Evolutionary conservation across 2,888 invertebrate species (phyloP), one percentile per base, ranked within the genome.

Genomic region (Oeneis ivallda): DNA sequence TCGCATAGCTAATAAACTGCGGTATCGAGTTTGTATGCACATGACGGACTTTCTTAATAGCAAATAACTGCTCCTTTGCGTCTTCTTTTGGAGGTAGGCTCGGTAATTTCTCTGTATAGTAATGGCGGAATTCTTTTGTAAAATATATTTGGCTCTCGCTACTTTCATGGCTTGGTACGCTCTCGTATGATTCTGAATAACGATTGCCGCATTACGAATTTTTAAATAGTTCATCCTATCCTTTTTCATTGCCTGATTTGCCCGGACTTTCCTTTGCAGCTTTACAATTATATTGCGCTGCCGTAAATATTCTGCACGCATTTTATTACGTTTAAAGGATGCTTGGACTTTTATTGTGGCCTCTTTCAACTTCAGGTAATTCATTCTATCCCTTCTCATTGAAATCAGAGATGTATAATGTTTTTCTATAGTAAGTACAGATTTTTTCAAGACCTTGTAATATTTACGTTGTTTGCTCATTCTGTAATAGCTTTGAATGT

Each of bases 211-310:
- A 9, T 83, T 77, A 64, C 85, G 90, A 13, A 87, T 70, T 34
- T 76, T 68, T 1, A 89, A 63, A 72, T 85, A 94, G 1, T 79
- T 64, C 2, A 75, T 64, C 59, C 89, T 87, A 17, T 85, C 78
- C 56, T 74, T 74, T 58, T 79, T 83, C 80, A 91, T 91, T 32
- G 82, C 60, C 50, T 79, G 81, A 8, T 81, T 79, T 0, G 93
- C 92, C 72, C 92, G 89, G 74, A 92, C 88, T 79, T 84, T 90
- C 62, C 80, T 83, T 72, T 95, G 95, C 56, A 94, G 77, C 2
- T 72, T 70, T 13, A 92, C 77, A 34, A 87, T 83, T 11, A 87
- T 77, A 19, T 80, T 76, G 53, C 77, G 81, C 4, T 75, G 76
- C 45, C 73, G 75, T 10, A 77, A 68, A 68, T 90, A 93, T 19